Evolutionary conservation across 2,888 invertebrate genomes (phyloP), one percentile per base, ranked within the genome.

Genomic region (Agrotis clavis): DNA sequence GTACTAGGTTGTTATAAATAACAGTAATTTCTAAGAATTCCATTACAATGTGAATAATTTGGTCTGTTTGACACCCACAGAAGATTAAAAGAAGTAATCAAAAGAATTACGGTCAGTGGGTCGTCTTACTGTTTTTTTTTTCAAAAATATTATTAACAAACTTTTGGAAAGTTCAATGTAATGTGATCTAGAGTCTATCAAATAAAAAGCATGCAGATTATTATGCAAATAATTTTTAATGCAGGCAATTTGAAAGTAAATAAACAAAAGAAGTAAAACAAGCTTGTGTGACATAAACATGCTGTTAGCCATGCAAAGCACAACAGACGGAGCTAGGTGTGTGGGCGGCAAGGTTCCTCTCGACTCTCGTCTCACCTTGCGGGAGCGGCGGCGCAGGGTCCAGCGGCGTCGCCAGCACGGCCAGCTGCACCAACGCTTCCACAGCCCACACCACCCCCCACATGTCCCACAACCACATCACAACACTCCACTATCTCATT

Each of bases 401-500:
- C 91, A 96, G 89, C 87, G 96, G 96, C 77, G 95, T 91, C 84
- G 93, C 94, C 86, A 90, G 87, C 88, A 93, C 93, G 84, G 90
- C 90, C 90, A 94, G 90, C 90, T 93, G 94, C 87, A 90, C 91
- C 92, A 93, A 90, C 84, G 92, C 91, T 91, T 92, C 94, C 89
- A 93, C 90, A 88, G 90, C 91, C 95, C 94, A 95, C 90, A 96
- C 90, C 94, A 94, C 93, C 87, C 94, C 93, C 96, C 96, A 95
- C 95, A 96, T 93, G 94, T 96, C 95, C 96, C 96, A 94, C 93
- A 94, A 93, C 94, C 95, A 95, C 96, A 95, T 95, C 96, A 96
- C 96, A 94, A 91, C 95, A 96, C 95, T 92, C 89, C 96, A 96
- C 96, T 96, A 96, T 96, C 96, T 96, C 96, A 96, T 96, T 92